Base-by-base conservation (phyloP, 2,888 invertebrate genomes). In the Alsophila aescularia region DNA sequence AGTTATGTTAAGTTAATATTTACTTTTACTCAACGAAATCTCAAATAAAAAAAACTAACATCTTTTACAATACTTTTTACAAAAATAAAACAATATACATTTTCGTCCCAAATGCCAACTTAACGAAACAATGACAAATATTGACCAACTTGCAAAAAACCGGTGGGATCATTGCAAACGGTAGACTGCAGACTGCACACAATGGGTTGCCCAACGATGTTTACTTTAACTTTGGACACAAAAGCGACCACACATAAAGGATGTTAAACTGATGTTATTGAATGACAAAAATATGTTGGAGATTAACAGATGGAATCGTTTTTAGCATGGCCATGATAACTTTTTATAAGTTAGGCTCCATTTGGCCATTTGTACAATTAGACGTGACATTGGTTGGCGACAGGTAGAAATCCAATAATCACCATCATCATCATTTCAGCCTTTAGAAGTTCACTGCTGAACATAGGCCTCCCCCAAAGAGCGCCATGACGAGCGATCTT, bases 201-300 rank as follows among this genome's bases (percentile, higher is more conserved):
- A 76, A 77, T 68, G 64, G 55, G 55, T 63, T 70, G 67, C 68
- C 66, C 67, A 69, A 61, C 63, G 72, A 76, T 86, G 81, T 87
- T 85, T 79, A 76, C 67, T 79, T 81, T 77, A 13, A 76, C 67
- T 79, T 81, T 77, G 14, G 51, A 50, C 56, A 75, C 67, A 70
- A 77, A 72, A 68, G 71, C 75, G 85, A 77, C 88, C 89, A 85
- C 88, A 88, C 87, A 78, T 43, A 66, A 59, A 48, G 44, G 34
- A 37, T 55, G 40, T 48, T 40, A 39, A 48, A 52, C 36, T 65
- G 60, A 44, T 50, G 53, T 51, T n/a, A n/a, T n/a, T n/a, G n/a
- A 62, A 57, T 42, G 31, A 47, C 12, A 13, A 32, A 13, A 12
- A 13, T 12, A 13, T 7, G 10, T 32, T 12, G 24, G 24, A 24